Evolutionary conservation across 2,797 vertebrate species (phyloP).

Genomic region (Gadopsis bispinosus): DNA sequence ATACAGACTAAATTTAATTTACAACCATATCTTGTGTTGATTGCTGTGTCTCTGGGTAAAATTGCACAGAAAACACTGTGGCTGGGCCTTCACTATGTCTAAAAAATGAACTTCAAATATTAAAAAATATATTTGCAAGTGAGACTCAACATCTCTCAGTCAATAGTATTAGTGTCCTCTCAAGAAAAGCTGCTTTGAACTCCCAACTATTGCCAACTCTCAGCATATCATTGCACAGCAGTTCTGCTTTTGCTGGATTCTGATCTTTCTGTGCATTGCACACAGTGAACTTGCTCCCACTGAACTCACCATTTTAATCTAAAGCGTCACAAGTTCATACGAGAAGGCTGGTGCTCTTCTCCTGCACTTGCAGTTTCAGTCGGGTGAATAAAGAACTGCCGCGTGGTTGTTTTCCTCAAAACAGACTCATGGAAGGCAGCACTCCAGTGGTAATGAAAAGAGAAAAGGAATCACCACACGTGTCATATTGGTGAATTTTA

Average conservation of each 20-base stretch:
- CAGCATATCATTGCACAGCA: no score
- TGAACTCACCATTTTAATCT: background rate
- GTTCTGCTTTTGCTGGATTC: background rate
- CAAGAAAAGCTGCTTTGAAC: background rate
- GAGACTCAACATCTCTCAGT: background rate
- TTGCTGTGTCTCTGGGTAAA: conserved; percentile 3
- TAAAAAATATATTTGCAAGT: background rate
- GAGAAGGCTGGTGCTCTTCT: background rate
- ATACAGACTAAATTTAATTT: background rate
- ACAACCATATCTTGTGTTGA: background rate
- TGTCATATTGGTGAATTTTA: conserved; percentile 19
- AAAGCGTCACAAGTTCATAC: background rate
- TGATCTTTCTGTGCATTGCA: background rate
- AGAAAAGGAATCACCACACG: conserved; percentile 17
- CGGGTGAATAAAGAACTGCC: background rate
- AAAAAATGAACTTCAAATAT: background rate
- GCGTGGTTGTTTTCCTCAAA: conserved; percentile 33
- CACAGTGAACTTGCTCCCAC: background rate
- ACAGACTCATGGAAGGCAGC: conserved; percentile 26
- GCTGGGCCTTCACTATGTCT: background rate
- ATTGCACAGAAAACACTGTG: background rate
- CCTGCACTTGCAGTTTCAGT: background rate
- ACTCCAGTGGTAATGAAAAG: conserved; percentile 14
- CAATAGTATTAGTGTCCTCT: background rate
- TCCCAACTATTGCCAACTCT: background rate